Evolutionary conservation across 92 coral and sea anemone genomes (phyloP).

Genomic region (Zoanthus gigantus): DNA sequence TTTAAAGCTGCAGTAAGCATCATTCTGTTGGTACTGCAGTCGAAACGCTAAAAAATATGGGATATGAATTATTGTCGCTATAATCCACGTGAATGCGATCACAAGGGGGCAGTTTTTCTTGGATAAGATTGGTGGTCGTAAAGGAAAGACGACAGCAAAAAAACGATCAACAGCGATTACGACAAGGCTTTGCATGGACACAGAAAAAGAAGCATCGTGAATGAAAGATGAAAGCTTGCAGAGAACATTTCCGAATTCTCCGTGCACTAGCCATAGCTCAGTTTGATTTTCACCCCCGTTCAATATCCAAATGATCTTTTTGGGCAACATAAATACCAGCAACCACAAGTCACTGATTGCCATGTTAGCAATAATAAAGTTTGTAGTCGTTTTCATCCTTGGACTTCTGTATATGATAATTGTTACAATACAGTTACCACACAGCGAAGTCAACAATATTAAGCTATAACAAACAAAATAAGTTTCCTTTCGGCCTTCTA

Average conservation of each 20-base stretch:
- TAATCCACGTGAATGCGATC: constrained; percentile 7
- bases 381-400: constrained; percentile 20
- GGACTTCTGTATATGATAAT: constrained; percentile 37
- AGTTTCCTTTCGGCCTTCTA: not conserved
- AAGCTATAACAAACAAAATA: not conserved
- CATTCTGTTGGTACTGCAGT: not conserved
- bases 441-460: constrained; percentile 22
- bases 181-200: constrained; percentile 30
- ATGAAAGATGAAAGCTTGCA: constrained; percentile 5
- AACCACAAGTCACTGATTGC: constrained; percentile 28
- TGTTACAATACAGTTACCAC: constrained; percentile 34
- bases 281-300: not conserved
- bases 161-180: constrained; percentile 39
- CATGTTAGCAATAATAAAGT: constrained; percentile 36
- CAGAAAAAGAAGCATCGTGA: constrained; percentile 23
- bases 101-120: constrained; percentile 15
- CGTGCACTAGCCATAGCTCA: constrained; percentile 9
- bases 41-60: constrained; percentile 17
- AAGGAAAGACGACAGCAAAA: constrained; percentile 34
- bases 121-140: constrained; percentile 25
- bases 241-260: constrained; percentile 29
- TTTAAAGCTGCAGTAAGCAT: not conserved
- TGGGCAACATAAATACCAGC: constrained; percentile 24
- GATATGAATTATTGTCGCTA: constrained; percentile 1
- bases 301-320: not conserved